Evolutionary conservation across 2,797 vertebrate genomes (phyloP).

Genomic region (Trachops cirrhosus): DNA sequence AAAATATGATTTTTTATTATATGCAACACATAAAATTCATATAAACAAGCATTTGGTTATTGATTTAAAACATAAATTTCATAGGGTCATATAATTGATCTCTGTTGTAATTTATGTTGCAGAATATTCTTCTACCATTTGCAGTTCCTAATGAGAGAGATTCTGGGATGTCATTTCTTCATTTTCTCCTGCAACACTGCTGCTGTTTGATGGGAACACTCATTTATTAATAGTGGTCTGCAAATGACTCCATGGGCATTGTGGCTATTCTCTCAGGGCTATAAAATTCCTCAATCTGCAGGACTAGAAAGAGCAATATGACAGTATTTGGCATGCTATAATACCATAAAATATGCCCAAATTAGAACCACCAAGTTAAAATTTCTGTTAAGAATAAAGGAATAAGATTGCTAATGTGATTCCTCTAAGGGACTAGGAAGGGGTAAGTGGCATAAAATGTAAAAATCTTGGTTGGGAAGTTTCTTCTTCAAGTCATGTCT

Average conservation of each 20-base stretch:
- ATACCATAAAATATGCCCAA: neutral
- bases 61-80: neutral
- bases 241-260: neutral
- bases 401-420: neutral
- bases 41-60: no score
- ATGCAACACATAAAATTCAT: neutral
- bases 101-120: neutral
- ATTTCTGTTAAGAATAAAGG: neutral
- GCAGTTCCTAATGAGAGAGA: neutral
- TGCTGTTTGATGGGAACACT: neutral
- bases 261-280: neutral
- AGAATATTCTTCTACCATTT: neutral
- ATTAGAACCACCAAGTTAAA: neutral
- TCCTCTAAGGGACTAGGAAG: neutral
- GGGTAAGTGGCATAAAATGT: neutral
- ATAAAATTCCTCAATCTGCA: neutral
- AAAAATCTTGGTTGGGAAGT: neutral
- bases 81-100: neutral
- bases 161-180: neutral
- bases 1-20: constrained; percentile 20
- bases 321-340: neutral
- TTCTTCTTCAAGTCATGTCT: neutral
- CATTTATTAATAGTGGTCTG: neutral
- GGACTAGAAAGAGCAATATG: neutral
- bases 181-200: neutral